Evolutionary conservation across 2,888 invertebrate species (phyloP), one percentile per base, ranked within the genome.

Genomic region (Lithophane semibrunnea): DNA sequence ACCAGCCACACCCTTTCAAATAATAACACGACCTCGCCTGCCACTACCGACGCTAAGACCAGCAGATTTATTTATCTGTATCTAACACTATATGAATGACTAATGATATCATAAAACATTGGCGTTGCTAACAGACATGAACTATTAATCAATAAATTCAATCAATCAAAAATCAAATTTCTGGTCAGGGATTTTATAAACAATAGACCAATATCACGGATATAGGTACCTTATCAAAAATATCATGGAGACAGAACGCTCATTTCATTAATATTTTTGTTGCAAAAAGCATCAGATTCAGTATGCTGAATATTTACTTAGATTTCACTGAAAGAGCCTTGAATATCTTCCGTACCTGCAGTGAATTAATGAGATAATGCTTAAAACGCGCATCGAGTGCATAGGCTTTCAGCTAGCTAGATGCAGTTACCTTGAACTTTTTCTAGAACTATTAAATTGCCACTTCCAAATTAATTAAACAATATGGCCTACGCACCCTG

Each of bases 1-100:
- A 77, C 87, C 86, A 61, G 87, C 90, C 92, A 89, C 92, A 91
- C 94, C 94, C 92, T 93, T 92, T 92, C 92, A 89, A 91, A 91
- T 91, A 88, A 88, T 86, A 85, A 79, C 61, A 47, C 77, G 89
- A 85, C 90, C 90, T 90, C 84, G 89, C 66, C 80, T 67, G 73
- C 63, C 44, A 60, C 58, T 77, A 56, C 42, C 42, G 54, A 73
- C 60, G 69, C 49, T 66, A 61, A 49, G n/a, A 71, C 37, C 44
- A 65, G 42, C 61, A 24, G 29, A 63, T 71, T 77, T 58, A 66
- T 73, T 71, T 29, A 29, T 29, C 1, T 73, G 10, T 8, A 65
- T 56, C n/a, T 24, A 52, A 37, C 49, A 29, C 42, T 77, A 29
- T 65, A 56, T 61, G 49, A 77, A 81, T 78, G 73, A 78, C 9